These are phyloP conservation scores for Eolophus roseicapilla DNA, from an alignment of 2,113 vertebrate species.

Conservation along the genomic window DNA sequence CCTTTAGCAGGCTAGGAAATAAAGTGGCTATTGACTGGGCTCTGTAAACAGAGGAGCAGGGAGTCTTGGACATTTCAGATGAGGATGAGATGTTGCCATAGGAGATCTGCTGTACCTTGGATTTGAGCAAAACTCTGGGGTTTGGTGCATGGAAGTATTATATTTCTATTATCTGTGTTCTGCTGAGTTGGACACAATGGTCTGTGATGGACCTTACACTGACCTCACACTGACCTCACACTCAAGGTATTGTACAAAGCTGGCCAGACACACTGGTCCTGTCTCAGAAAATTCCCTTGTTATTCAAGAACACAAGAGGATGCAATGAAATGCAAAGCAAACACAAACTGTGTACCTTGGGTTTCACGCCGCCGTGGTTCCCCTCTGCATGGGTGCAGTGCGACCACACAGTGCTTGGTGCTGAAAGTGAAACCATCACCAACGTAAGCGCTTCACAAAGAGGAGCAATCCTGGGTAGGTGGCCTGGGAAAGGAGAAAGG, in stretches of 20 bases:
- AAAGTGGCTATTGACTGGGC: neutral
- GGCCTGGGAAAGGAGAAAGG: neutral
- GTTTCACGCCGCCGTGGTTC: rapidly evolving
- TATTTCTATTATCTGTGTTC: neutral
- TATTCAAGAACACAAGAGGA: neutral
- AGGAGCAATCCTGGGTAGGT: neutral
- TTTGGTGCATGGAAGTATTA: neutral
- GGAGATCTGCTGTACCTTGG: neutral
- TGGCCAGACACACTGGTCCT: neutral
- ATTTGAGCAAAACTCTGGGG: neutral
- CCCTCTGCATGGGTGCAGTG: neutral
- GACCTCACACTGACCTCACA: neutral
- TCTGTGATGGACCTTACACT: neutral
- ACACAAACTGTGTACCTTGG: neutral
- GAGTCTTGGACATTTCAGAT: neutral
- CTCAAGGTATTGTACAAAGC: neutral
- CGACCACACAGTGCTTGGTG: rapidly evolving
- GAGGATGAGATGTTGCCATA: neutral
- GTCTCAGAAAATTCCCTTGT: neutral
- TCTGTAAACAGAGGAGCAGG: neutral
- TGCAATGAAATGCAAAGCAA: neutral
- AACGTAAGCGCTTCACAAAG: neutral
- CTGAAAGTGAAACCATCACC: neutral
- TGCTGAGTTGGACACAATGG: neutral
- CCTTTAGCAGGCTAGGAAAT: constrained; percentile 31